Base-by-base conservation (phyloP, 2,113 vertebrate genomes). In the Microtus oregoni region DNA sequence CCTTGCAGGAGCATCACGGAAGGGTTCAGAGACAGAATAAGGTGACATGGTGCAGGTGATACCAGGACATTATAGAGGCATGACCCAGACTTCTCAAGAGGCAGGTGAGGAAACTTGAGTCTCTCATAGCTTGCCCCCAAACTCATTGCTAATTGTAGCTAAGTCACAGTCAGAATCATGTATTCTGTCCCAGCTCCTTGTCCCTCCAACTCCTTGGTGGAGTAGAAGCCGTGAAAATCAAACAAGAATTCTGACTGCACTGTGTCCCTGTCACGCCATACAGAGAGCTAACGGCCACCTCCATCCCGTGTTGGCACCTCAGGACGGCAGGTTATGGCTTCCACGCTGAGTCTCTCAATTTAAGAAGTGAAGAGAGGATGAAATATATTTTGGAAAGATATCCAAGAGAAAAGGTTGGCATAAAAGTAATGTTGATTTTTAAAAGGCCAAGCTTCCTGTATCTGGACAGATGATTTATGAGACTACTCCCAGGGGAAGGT, bases 311-410 rank as follows among this genome's bases (percentile, higher is more conserved):
- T 3, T 9, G 38, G 47, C 47, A 55, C 24, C 12, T 12, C n/a
- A 12, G 28, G 30, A 6, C 13, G 38, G 81, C 55, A 9, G n/a
- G 61, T 81, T 65, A 7, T 88, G 85, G 65, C 89, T 90, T 86
- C 70, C 30, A 11, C 41, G 61, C 94, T 92, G 93, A 89, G 55
- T 55, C n/a, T n/a, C 13, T 96, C 79, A 65, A 85, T 88, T 82
- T 92, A 61, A 94, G 67, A 95, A 96, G 81, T 81, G 81, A 96
- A 78, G 77, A 92, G 82, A 92, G 70, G 65, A 76, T 92, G 77
- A 65, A 28, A 47, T 83, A 68, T 77, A 32, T 90, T 96, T 95
- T 95, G 61, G 86, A 95, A 82, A 90, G 81, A 91, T 92, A 30
- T 5, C 47, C 44, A 26, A 22, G 14, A 79, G 61, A 93, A 75